Evolutionary conservation across 2,888 invertebrate species (phyloP), one percentile per base, ranked within the genome.

Genomic region (Chirona hameri): DNA sequence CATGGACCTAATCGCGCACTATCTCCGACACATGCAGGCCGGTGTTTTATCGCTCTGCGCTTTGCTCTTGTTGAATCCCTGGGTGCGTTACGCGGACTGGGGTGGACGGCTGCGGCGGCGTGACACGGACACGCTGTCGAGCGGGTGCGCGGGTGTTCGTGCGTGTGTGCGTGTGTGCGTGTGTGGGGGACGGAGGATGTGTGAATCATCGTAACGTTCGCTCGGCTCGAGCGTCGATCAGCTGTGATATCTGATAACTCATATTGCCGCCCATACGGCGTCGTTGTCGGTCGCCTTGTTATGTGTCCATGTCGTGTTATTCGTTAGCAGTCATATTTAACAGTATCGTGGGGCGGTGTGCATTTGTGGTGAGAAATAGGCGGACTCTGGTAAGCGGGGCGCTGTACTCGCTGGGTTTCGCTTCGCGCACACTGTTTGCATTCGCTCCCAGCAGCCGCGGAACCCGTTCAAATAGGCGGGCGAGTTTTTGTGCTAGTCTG

Each of bases 401-500:
- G 7, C 0, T 0, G 60, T n/a, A n/a, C 24, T 60, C 60, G 60
- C 60, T n/a, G 60, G 60, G 52, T 18, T 18, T 60, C 60, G 24
- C 39, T 39, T 7, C 39, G 18, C 9, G 69, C 9, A 15, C 31
- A 14, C 18, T 72, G 31, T 72, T 27, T 69, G 69, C 29, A 2
- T 18, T 27, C 29, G 29, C 27, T 72, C 12, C 72, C 31, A 72
- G 31, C 14, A 4, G 31, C 72, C 21, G 46, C 76, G 24, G 46
- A 24, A 24, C 39, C 76, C 76, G 76, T 76, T 24, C 76, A 76
- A 76, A 76, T 24, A 76, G 39, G 21, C 39, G 24, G 18, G 3
- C 31, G 31, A 24, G 76, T 76, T 76, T 76, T 76, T 76, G 39
- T 76, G 46, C 76, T 76, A 76, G 76, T 76, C 76, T 39, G 76